Percentiles rank a stretch among this genome's conserved stretches.
Evolutionary conservation across 2,888 invertebrate species (phyloP).

Genomic region (Odontomyia ornata): DNA sequence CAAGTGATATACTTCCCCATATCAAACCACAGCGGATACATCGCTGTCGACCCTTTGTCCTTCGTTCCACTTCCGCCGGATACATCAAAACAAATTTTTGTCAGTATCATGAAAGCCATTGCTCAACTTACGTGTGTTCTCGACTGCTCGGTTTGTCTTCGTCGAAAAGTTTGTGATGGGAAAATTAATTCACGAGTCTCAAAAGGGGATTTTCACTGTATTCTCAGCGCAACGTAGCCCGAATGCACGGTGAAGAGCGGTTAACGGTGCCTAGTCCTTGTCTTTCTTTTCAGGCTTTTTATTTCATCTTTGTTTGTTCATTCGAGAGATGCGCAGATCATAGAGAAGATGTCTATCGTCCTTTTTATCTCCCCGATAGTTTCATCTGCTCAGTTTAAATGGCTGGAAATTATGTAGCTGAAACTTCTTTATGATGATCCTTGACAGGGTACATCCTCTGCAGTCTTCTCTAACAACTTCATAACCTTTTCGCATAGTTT

Average conservation of each 20-base stretch:
- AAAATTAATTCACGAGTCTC: conserved; percentile 14
- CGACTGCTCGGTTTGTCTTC: background rate
- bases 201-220: conserved; percentile 7
- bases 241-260: background rate
- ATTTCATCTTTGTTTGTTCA: background rate
- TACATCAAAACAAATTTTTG: conserved; percentile 6
- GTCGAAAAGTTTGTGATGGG: background rate
- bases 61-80: background rate
- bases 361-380: background rate
- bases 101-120: conserved; percentile 15
- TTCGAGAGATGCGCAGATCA: conserved; percentile 19
- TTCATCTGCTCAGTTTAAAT: conserved; percentile 4
- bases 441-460: background rate
- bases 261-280: background rate
- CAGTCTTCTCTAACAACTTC: background rate
- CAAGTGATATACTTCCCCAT: background rate
- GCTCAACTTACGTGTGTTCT: background rate
- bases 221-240: background rate
- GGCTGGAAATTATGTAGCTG: conserved; percentile 10
- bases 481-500: conserved; percentile 17
- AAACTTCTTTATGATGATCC: background rate
- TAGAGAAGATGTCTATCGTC: conserved; percentile 1
- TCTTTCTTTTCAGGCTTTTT: background rate
- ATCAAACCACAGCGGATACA: no score
- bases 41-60: no score